phyloP scores from a whole-genome alignment of 2,113 vertebrate genomes.

The Embiotoca jacksoni region DNA sequence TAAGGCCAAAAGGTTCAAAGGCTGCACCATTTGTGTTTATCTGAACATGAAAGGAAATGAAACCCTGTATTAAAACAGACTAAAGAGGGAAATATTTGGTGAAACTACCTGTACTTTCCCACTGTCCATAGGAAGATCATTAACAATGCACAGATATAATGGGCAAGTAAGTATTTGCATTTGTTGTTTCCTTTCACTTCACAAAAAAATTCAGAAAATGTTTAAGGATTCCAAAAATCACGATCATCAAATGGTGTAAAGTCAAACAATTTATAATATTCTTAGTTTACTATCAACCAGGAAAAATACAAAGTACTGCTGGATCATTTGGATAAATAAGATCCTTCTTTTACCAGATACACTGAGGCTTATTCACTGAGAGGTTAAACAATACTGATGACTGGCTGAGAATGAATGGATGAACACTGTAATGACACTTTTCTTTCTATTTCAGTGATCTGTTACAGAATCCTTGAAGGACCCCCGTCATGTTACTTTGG shows the following conservation, averaged over 20 bases:
- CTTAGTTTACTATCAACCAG: no score
- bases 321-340: background rate
- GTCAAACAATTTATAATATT: background rate
- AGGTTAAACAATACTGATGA: no score
- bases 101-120: background rate
- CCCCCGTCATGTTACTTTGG: slow-evolving; percentile 15
- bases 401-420: background rate
- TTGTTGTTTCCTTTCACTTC: background rate
- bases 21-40: background rate
- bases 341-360: no score
- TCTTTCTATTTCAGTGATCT: background rate
- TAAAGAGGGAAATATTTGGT: no score
- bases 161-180: no score
- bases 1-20: background rate
- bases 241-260: background rate
- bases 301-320: background rate
- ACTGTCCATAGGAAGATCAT: background rate
- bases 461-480: background rate
- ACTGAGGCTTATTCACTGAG: no score
- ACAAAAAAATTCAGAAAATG: no score
- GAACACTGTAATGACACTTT: background rate
- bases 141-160: background rate
- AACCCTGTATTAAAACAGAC: no score
- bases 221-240: no score
- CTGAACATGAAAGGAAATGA: background rate